Percentiles rank a stretch among this genome's conserved stretches.
These are phyloP conservation scores for Eciton burchellii DNA, from an alignment of 1,140 invertebrate genomes.

Conservation along the genomic window DNA sequence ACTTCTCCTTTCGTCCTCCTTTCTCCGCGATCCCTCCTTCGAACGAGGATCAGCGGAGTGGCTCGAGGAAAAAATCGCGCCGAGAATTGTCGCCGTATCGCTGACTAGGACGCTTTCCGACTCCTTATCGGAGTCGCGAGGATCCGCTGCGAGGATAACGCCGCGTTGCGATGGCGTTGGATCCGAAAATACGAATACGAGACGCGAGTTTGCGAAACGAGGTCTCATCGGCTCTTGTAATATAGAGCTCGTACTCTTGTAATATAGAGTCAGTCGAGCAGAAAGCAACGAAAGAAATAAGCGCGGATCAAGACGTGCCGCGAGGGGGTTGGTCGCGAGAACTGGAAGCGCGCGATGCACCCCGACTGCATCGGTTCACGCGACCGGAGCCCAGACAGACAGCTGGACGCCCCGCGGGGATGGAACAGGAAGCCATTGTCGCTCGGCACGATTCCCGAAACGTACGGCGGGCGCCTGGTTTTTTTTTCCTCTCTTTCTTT, in stretches of 20 bases:
- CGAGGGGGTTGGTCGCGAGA: conserved; percentile 49
- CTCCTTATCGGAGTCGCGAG: conserved; percentile 51
- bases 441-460: conserved; percentile 69
- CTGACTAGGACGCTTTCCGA: conserved; percentile 57
- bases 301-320: conserved; percentile 69
- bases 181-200: too few species aligned
- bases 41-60: conserved; percentile 30
- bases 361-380: conserved; percentile 64
- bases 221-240: too few species aligned
- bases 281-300: conserved; percentile 60
- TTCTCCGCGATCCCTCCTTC: conserved; percentile 29
- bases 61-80: conserved; percentile 65
- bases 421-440: conserved; percentile 71
- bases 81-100: conserved; percentile 53
- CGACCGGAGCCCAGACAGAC: conserved; percentile 62
- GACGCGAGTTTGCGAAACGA: too few species aligned
- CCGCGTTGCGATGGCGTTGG: too few species aligned
- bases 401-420: conserved; percentile 67
- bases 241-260: too few species aligned
- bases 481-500: conserved; percentile 62
- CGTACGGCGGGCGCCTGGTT: conserved; percentile 44
- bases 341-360: conserved; percentile 68
- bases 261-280: not conserved
- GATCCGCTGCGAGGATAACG: too few species aligned
- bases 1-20: not conserved